Evolutionary conservation across 2,797 vertebrate genomes (phyloP).

Genomic region (Picus viridis): DNA sequence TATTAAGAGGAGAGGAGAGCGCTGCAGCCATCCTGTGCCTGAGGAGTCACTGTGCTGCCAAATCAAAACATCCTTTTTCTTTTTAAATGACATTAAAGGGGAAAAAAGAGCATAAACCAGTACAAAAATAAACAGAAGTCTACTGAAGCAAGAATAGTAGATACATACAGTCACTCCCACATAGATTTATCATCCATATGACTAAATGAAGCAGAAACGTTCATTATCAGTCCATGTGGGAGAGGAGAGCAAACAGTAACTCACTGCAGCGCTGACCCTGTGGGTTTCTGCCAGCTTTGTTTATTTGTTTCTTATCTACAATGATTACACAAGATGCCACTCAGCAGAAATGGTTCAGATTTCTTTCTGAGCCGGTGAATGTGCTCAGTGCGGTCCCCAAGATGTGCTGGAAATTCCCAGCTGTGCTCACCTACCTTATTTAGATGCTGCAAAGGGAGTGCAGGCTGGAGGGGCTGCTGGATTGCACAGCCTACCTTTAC

Average conservation of each 20-base stretch:
- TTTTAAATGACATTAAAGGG: too few species aligned
- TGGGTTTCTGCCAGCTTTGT: neutral
- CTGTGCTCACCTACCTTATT: neutral
- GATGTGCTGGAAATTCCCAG: neutral
- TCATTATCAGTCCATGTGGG: neutral
- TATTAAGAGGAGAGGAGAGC: neutral
- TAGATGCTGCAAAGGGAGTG: neutral
- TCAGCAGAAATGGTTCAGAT: neutral
- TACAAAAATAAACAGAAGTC: neutral
- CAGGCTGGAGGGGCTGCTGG: neutral
- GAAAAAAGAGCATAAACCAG: neutral
- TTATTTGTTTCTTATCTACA: neutral
- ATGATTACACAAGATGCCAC: neutral
- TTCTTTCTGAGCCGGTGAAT: neutral
- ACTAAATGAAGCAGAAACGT: conserved; percentile 10
- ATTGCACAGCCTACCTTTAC: neutral
- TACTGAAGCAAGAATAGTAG: neutral
- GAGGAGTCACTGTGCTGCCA: neutral
- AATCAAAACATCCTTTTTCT: neutral
- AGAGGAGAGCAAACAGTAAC: conserved; percentile 21
- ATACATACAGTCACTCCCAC: neutral
- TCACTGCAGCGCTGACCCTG: neutral
- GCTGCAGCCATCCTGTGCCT: neutral
- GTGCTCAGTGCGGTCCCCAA: neutral
- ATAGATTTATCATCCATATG: neutral